phyloP scores from a whole-genome alignment of 1,140 invertebrate genomes.

The Drosophila pseudoananassae region DNA sequence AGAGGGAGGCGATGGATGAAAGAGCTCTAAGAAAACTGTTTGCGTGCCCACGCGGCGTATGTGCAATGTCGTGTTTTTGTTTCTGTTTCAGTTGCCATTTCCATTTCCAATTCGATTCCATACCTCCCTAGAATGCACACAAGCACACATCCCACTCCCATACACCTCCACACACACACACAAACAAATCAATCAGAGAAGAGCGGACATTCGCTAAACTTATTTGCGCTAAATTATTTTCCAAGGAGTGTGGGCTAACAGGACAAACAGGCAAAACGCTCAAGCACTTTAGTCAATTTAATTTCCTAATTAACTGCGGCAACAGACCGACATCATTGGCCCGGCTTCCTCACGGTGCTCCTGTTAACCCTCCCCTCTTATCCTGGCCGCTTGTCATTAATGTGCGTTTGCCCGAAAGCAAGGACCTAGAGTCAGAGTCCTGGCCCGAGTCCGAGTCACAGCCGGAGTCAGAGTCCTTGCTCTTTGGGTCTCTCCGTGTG shows the following conservation, averaged over 20 bases:
- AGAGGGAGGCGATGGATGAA: constrained; percentile 37
- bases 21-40: constrained; percentile 40
- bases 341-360: background rate
- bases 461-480: constrained; percentile 20
- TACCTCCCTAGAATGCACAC: background rate
- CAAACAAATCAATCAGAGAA: constrained; percentile 39
- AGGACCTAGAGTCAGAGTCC: constrained; percentile 9
- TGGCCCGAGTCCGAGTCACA: constrained; percentile 3
- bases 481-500: constrained; percentile 44
- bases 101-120: background rate
- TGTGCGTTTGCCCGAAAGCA: constrained; percentile 47
- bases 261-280: constrained; percentile 73
- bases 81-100: background rate
- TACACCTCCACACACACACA: background rate
- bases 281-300: constrained; percentile 81
- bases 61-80: constrained; percentile 21
- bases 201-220: constrained; percentile 48
- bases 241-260: constrained; percentile 25
- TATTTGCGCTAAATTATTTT: constrained; percentile 64
- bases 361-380: background rate
- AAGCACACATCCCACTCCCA: background rate
- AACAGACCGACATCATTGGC: constrained; percentile 43
- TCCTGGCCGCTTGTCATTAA: constrained; percentile 22
- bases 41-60: constrained; percentile 49
- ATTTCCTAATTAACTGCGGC: constrained; percentile 81